Evolutionary conservation across 2,888 invertebrate genomes (phyloP).

Genomic region (Biston betularia): DNA sequence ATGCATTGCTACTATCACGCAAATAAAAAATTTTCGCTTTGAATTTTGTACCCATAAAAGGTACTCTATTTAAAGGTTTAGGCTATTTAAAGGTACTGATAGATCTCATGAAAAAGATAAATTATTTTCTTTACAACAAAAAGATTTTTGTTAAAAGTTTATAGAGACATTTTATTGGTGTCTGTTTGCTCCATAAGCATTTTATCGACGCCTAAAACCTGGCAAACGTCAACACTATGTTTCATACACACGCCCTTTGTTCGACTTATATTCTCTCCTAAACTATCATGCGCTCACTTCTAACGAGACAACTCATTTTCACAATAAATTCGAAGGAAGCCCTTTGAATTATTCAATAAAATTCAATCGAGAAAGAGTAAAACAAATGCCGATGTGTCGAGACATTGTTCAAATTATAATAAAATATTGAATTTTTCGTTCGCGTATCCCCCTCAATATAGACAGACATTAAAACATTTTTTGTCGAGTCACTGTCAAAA

Average conservation of each 20-base stretch:
- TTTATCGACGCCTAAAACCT: neutral
- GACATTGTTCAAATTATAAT: slow-evolving; percentile 73
- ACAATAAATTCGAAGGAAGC: slow-evolving; percentile 70
- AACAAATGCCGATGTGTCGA: slow-evolving; percentile 72
- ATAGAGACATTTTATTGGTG: neutral
- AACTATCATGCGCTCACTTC: slow-evolving; percentile 53
- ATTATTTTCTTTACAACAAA: too few species aligned
- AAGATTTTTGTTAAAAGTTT: neutral
- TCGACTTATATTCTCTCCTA: slow-evolving; percentile 45
- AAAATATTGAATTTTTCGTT: slow-evolving; percentile 65
- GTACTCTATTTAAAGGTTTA: too few species aligned
- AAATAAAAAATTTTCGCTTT: too few species aligned
- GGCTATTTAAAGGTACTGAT: too few species aligned
- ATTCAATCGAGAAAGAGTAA: slow-evolving; percentile 70
- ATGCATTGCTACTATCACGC: too few species aligned
- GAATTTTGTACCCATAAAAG: too few species aligned
- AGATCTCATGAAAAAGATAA: too few species aligned
- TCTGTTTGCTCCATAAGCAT: too few species aligned
- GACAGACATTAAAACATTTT: slow-evolving; percentile 50
- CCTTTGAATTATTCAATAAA: slow-evolving; percentile 81
- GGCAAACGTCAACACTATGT: neutral
- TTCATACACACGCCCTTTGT: slow-evolving; percentile 28
- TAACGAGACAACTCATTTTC: slow-evolving; percentile 70
- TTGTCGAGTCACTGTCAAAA: slow-evolving; percentile 38
- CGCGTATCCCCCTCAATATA: slow-evolving; percentile 45